Conservation (phyloP, 2,113 vertebrate species). For the Nyctereutes procyonoides region DNA sequence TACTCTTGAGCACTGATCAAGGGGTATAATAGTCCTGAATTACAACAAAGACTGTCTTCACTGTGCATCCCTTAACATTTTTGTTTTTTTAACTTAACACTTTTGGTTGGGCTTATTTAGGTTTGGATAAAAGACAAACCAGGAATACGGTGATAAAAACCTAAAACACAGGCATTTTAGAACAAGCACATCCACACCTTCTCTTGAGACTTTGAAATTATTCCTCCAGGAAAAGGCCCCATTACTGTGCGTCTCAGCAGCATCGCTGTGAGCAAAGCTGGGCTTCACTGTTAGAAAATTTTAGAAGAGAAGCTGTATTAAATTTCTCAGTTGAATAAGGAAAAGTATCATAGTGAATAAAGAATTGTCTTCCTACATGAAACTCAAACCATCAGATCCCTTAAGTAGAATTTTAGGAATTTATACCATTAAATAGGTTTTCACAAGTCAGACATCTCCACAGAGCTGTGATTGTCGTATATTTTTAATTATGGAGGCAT, state of each 20-base stretch:
- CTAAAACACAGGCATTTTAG: background rate
- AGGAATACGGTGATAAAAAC: background rate
- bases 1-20: background rate
- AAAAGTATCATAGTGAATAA: background rate
- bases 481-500: conserved; percentile 62
- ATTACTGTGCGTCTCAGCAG: background rate
- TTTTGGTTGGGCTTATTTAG: background rate
- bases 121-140: background rate
- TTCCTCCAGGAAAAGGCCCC: background rate
- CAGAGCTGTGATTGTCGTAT: background rate
- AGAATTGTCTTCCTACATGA: background rate
- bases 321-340: conserved; percentile 21
- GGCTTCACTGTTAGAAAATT: background rate
- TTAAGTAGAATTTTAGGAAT: conserved; percentile 50
- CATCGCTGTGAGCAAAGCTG: background rate
- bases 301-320: background rate
- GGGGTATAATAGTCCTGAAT: background rate
- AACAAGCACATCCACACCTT: background rate
- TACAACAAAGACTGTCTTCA: background rate
- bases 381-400: background rate
- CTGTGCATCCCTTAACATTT: background rate
- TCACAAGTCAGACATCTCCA: background rate
- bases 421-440: conserved; percentile 21
- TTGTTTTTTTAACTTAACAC: background rate
- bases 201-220: conserved; percentile 31